Percentiles rank a stretch among this genome's conserved stretches.
Evolutionary conservation across 2,797 vertebrate species (phyloP).

Genomic region (Cyprinodon diabolis): DNA sequence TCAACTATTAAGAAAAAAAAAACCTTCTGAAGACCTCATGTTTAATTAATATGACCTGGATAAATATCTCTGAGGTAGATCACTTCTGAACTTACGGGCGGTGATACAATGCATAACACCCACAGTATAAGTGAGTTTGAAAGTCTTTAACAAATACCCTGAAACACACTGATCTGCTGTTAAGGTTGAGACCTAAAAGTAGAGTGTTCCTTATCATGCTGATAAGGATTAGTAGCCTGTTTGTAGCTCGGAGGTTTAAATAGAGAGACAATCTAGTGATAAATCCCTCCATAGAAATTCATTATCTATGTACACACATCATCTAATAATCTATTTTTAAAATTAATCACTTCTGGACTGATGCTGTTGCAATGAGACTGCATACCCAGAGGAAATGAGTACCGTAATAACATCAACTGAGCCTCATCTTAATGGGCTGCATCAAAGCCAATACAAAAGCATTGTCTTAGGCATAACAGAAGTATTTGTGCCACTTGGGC

Average conservation of each 20-base stretch:
- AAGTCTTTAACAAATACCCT: slow-evolving; percentile 25
- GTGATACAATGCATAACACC: slow-evolving; percentile 28
- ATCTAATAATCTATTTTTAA: slow-evolving; percentile 71
- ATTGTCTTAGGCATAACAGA: slow-evolving; percentile 53
- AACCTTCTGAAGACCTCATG: slow-evolving; percentile 27
- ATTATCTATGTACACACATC: slow-evolving; percentile 59
- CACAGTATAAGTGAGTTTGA: slow-evolving; percentile 19
- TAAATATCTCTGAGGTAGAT: slow-evolving; percentile 42
- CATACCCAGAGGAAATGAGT: slow-evolving; percentile 66
- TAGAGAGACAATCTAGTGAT: slow-evolving; percentile 11
- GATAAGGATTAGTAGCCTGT: slow-evolving; percentile 36
- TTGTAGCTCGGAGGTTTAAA: slow-evolving; percentile 30
- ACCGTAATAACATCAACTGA: slow-evolving; percentile 73
- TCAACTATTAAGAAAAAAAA: slow-evolving; percentile 37
- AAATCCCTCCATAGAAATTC: slow-evolving; percentile 42
- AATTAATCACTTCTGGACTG: slow-evolving; percentile 68
- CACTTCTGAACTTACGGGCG: slow-evolving; percentile 29
- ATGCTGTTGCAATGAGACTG: slow-evolving; percentile 63
- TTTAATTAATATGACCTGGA: slow-evolving; percentile 61
- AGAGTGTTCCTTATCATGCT: slow-evolving; percentile 13
- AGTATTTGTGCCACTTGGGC: slow-evolving; percentile 59
- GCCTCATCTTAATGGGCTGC: slow-evolving; percentile 67
- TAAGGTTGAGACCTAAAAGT: background rate
- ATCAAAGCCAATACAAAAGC: slow-evolving; percentile 67
- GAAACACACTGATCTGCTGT: slow-evolving; percentile 7